phyloP scores from a whole-genome alignment of 2,113 vertebrate genomes.

The Labeo rohita region DNA sequence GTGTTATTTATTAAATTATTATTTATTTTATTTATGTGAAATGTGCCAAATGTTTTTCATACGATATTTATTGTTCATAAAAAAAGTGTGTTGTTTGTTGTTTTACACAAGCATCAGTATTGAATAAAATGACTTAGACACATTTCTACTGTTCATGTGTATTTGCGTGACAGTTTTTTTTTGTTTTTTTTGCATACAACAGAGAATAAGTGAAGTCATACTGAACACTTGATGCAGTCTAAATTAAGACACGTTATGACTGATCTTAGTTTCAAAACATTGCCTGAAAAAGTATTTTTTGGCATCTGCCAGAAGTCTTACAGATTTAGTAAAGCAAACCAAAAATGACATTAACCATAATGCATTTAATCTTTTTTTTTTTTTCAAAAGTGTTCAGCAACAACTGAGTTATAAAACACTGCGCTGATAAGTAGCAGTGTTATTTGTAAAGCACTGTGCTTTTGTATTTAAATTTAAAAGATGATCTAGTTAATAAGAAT shows the following conservation, averaged over 20 bases:
- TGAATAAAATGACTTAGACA: conserved; percentile 35
- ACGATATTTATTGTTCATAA: conserved; percentile 22
- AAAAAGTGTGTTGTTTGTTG: neutral
- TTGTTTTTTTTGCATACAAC: neutral
- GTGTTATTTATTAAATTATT: conserved; percentile 70
- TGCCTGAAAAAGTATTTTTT: neutral
- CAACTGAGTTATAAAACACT: neutral
- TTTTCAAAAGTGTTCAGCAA: neutral
- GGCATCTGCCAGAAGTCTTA: neutral
- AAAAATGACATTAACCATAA: neutral
- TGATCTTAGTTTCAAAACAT: neutral
- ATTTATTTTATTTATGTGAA: conserved; percentile 57
- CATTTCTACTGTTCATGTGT: neutral
- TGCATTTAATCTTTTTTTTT: neutral
- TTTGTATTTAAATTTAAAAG: neutral
- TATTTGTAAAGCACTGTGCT: neutral
- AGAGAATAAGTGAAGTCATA: neutral
- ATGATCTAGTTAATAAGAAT: neutral
- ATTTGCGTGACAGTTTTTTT: neutral
- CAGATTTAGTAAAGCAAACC: neutral
- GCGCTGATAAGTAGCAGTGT: neutral
- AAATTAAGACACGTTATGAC: neutral
- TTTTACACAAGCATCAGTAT: neutral
- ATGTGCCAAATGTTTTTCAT: conserved; percentile 34
- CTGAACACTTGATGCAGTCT: neutral